These are phyloP conservation scores for Drosophila acutilabella DNA, from an alignment of 2,888 invertebrate genomes.

Conservation along the genomic window DNA sequence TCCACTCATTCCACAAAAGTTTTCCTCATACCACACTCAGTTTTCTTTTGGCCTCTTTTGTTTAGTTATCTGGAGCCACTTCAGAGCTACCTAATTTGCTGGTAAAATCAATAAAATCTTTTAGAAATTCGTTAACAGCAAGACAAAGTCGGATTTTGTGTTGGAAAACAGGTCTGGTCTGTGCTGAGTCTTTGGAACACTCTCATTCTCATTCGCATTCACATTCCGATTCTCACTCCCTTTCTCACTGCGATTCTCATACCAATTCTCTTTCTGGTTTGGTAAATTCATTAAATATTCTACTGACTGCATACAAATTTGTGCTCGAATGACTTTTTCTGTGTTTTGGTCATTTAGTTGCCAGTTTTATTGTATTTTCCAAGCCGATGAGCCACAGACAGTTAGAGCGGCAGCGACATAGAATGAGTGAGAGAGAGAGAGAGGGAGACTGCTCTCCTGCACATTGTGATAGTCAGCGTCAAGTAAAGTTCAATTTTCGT, in stretches of 20 bases:
- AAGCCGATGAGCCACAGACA: conserved; percentile 40
- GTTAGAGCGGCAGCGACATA: background rate
- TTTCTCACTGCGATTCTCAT: background rate
- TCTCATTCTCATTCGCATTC: conserved; percentile 32
- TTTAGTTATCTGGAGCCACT: conserved; percentile 1
- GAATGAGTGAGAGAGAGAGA: background rate
- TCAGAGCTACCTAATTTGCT: conserved; percentile 36
- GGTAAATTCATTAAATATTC: conserved; percentile 73
- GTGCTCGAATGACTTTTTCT: conserved; percentile 48
- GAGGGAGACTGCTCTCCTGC: background rate
- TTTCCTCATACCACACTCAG: background rate
- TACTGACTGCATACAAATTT: conserved; percentile 61
- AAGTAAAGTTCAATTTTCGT: conserved; percentile 13
- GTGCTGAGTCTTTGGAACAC: conserved; percentile 14
- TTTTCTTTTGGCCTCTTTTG: conserved; percentile 2
- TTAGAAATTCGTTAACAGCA: conserved; percentile 15
- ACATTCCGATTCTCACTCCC: conserved; percentile 1
- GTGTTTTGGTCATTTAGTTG: conserved; percentile 62
- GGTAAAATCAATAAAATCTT: conserved; percentile 40
- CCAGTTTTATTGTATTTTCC: conserved; percentile 67
- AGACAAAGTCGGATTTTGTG: conserved; percentile 3
- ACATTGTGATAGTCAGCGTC: conserved; percentile 7
- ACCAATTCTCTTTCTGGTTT: conserved; percentile 51
- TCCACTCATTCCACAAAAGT: background rate
- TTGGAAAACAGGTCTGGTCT: conserved; percentile 29